These are phyloP conservation scores for Arion vulgaris DNA, from an alignment of 1,140 invertebrate genomes.

Conservation along the genomic window DNA sequence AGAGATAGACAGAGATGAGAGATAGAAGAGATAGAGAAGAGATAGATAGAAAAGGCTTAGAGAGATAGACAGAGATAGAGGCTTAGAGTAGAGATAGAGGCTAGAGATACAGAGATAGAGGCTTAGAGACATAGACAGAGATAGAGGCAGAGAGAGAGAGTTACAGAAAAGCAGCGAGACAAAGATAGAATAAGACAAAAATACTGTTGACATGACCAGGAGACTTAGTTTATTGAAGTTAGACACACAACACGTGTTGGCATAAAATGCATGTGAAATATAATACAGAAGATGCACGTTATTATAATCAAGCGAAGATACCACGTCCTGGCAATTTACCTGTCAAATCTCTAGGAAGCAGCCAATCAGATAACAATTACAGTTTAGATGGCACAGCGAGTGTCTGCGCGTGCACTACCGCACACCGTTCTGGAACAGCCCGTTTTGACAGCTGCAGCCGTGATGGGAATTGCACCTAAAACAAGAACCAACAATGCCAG, in stretches of 20 bases:
- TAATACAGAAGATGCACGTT: neutral
- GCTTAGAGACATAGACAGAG: neutral
- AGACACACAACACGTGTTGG: neutral
- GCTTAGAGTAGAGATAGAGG: no score
- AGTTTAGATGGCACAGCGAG: constrained; percentile 5
- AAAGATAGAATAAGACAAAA: no score
- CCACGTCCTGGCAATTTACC: neutral
- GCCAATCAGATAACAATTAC: constrained; percentile 17
- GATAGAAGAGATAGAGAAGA: neutral
- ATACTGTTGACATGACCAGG: neutral
- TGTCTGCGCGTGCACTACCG: constrained; percentile 7
- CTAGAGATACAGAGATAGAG: neutral
- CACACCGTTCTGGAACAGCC: neutral
- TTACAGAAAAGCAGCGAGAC: no score
- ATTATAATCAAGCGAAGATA: neutral
- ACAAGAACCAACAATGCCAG: neutral
- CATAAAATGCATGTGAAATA: neutral
- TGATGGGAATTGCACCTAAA: neutral
- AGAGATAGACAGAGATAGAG: constrained; percentile 1
- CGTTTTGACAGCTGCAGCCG: neutral
- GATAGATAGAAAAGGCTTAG: neutral
- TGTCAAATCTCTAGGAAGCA: constrained; percentile 2
- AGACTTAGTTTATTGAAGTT: neutral
- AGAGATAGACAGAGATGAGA: neutral
- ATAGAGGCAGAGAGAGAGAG: neutral